Percentiles rank a stretch among this genome's conserved stretches.
These are phyloP conservation scores for Zeus faber DNA, from an alignment of 2,113 vertebrate genomes.

Conservation along the genomic window DNA sequence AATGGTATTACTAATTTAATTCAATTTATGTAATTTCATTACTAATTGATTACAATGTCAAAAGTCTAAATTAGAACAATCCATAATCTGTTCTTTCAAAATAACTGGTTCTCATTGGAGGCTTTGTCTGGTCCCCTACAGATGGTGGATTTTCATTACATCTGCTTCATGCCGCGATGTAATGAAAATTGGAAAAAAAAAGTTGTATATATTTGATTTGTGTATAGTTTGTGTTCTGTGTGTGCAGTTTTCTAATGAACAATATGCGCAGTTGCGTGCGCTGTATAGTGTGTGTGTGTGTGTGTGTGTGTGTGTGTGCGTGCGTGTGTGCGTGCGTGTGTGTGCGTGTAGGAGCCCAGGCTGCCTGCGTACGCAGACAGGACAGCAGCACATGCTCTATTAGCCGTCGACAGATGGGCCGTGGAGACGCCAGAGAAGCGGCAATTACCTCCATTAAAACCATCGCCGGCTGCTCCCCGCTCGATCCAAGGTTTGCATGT, in stretches of 20 bases:
- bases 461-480: slow-evolving; percentile 29
- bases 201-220: too few relatives aligned
- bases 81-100: too few relatives aligned
- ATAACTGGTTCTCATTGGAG: too few relatives aligned
- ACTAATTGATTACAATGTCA: too few relatives aligned
- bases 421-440: slow-evolving; percentile 49
- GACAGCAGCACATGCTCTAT: slow-evolving; percentile 43
- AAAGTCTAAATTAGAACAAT: too few relatives aligned
- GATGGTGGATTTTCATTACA: too few relatives aligned
- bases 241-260: neutral
- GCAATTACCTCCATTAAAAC: slow-evolving; percentile 55
- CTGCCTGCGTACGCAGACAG: slow-evolving; percentile 23
- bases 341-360: slow-evolving; percentile 8
- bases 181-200: too few relatives aligned
- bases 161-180: too few relatives aligned
- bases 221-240: neutral
- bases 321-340: slow-evolving; percentile 2
- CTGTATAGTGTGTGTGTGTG: slow-evolving; percentile 8
- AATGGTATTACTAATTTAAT: too few relatives aligned
- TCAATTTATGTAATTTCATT: too few relatives aligned
- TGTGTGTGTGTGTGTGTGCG: slow-evolving; percentile 20
- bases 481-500: slow-evolving; percentile 25
- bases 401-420: slow-evolving; percentile 56
- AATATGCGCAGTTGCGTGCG: neutral
- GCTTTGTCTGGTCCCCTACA: too few relatives aligned